phyloP scores from a whole-genome alignment of 2,797 vertebrate genomes.

The Girardinus metallicus region DNA sequence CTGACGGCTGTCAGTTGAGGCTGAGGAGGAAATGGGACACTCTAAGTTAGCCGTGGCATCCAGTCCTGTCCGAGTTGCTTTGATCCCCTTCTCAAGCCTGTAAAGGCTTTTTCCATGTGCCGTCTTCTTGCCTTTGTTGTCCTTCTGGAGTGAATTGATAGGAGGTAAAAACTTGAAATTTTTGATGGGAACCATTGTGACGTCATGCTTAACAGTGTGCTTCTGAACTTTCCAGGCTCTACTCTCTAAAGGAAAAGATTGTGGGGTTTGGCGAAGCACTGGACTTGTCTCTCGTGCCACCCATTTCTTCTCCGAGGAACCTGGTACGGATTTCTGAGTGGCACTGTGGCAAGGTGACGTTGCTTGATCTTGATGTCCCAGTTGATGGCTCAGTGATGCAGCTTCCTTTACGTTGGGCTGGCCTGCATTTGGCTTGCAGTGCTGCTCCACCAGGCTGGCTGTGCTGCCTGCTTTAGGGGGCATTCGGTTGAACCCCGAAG shows the following conservation, averaged over 20 bases:
- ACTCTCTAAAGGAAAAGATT: slow-evolving; percentile 34
- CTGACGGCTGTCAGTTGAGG: slow-evolving; percentile 47
- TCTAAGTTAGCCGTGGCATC: slow-evolving; percentile 8
- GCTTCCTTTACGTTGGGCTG: slow-evolving; percentile 18
- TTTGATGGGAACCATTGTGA: slow-evolving; percentile 59
- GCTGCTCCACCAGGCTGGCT: slow-evolving; percentile 29
- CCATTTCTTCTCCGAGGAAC: slow-evolving; percentile 16
- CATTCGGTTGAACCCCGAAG: slow-evolving; percentile 66
- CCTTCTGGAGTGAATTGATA: slow-evolving; percentile 49
- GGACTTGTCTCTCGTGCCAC: slow-evolving; percentile 7
- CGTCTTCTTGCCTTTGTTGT: slow-evolving; percentile 17
- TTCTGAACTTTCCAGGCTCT: slow-evolving; percentile 34
- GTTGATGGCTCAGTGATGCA: slow-evolving; percentile 11
- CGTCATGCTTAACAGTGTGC: slow-evolving; percentile 26
- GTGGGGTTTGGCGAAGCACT: slow-evolving; percentile 14
- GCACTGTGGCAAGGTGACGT: slow-evolving; percentile 11
- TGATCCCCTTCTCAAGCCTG: slow-evolving; percentile 27
- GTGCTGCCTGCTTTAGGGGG: slow-evolving; percentile 33
- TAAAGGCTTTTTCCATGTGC: slow-evolving; percentile 10
- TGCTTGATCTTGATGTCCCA: slow-evolving; percentile 6
- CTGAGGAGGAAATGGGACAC: slow-evolving; percentile 21
- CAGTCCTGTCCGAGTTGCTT: slow-evolving; percentile 22
- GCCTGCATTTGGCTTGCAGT: slow-evolving; percentile 16
- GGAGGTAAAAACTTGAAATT: slow-evolving; percentile 77
- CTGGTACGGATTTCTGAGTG: slow-evolving; percentile 23